A percentile compares a stretch with the other conserved stretches of the same genome.
Conservation (phyloP, 2,113 vertebrate genomes). For the Anarhynchus alexandrinus region DNA sequence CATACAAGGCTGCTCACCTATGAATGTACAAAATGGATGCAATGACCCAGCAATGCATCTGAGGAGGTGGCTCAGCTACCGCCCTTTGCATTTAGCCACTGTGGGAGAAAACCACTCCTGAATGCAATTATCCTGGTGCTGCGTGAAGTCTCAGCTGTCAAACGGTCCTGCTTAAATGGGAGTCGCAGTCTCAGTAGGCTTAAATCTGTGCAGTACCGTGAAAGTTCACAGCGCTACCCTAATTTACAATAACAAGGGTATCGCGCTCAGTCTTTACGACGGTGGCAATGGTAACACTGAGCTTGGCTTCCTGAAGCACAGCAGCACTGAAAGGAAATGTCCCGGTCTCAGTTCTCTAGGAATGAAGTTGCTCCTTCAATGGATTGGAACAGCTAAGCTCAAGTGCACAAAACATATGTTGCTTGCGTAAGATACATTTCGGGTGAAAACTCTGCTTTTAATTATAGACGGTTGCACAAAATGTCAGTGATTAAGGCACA, state of each 20-base stretch:
- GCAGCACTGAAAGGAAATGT: background rate
- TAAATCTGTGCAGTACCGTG: background rate
- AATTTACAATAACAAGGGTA: background rate
- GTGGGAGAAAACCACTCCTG: background rate
- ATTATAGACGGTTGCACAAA: slow-evolving; percentile 43
- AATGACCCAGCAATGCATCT: background rate
- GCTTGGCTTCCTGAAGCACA: background rate
- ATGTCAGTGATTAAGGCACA: slow-evolving; percentile 48
- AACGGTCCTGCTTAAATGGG: background rate
- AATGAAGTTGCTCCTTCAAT: background rate
- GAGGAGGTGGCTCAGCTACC: background rate
- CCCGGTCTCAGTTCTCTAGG: background rate
- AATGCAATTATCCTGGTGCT: background rate
- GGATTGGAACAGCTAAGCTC: slow-evolving; percentile 17
- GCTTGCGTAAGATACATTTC: slow-evolving; percentile 49
- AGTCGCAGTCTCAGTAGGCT: background rate
- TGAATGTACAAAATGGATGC: background rate
- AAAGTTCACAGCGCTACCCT: background rate
- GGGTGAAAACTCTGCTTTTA: slow-evolving; percentile 36
- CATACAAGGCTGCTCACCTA: background rate
- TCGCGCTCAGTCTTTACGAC: fast-evolving
- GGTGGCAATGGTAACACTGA: background rate
- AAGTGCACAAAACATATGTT: slow-evolving; percentile 25
- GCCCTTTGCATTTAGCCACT: background rate
- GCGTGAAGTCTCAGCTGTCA: background rate